These are phyloP conservation scores for Anthonomus grandis DNA, from an alignment of 1,140 invertebrate species.

Conservation along the genomic window DNA sequence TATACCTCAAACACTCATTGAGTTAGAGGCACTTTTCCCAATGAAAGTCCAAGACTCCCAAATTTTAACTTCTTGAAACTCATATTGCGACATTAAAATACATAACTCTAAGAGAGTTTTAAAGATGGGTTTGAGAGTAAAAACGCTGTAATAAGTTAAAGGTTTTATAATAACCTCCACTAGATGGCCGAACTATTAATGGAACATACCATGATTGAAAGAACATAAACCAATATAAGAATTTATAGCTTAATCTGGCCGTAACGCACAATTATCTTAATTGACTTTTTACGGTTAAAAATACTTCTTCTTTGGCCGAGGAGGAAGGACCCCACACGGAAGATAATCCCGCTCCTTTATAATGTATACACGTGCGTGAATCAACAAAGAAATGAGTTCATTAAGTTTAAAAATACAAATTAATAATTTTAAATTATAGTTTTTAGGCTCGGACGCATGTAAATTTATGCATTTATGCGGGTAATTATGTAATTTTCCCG, in stretches of 20 bases:
- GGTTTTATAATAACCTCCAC: no score
- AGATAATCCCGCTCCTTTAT: slow-evolving; percentile 2
- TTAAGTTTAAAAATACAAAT: not conserved
- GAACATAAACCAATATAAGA: no score
- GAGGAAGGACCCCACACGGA: slow-evolving; percentile 10
- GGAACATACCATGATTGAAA: no score
- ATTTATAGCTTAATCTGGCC: slow-evolving; percentile 12
- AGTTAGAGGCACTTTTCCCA: no score
- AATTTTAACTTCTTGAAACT: no score
- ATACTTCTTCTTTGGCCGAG: not conserved
- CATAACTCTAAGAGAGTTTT: no score
- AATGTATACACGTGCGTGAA: slow-evolving; percentile 11
- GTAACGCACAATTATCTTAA: slow-evolving; percentile 11
- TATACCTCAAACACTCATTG: no score
- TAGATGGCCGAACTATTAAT: no score
- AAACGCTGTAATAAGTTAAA: no score
- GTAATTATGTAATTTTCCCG: not conserved
- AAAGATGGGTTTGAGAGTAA: no score
- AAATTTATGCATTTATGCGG: not conserved
- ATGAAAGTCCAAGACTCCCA: no score
- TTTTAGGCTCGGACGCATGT: not conserved
- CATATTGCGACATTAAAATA: no score
- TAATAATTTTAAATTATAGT: not conserved
- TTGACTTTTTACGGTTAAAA: slow-evolving; percentile 12
- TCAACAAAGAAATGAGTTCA: slow-evolving; percentile 8